Base-by-base conservation (phyloP, 2,797 vertebrate species). In the Onychomys arenicola region DNA sequence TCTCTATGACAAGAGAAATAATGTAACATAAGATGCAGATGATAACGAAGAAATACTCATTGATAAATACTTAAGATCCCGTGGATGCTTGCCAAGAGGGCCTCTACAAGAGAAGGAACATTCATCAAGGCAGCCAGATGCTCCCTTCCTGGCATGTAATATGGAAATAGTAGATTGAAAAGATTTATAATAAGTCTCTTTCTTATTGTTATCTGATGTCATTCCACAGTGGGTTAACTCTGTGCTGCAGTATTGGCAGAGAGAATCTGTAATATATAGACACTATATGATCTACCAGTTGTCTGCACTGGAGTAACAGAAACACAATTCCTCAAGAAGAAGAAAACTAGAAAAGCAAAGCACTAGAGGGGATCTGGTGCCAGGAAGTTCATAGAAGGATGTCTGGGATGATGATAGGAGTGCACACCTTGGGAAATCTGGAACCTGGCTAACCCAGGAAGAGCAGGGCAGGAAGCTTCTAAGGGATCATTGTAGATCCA, bases 241-340 rank as follows among this genome's bases (percentile, higher is more conserved):
- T 97, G 85, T 82, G 89, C 77, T 77, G 91, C 93, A 40, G 11
- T 76, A 98, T 96, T 97, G 61, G 95, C 75, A 32, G 16, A 63
- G 82, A 97, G 97, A 32, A 97, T 97, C 98, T 97, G 55, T 87
- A 97, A 96, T 76, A 97, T 90, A n/a, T 0, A 29, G 96, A 87
- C 94, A 96, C 80, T 93, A 96, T 92, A 84, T 78, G 97, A 90
- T 71, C 97, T 96, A 85, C 94, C 93, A 93, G 37, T 57, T 65
- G 80, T 91, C 94, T 96, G 95, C 82, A 63, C 0, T 73, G 78
- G 95, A 97, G 96, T 90, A 96, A 96, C 5, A 75, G 97, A 97
- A 97, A 97, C 93, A 97, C 96, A 97, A 97, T 97, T 98, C 97
- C 69, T 40, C 95, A 96, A 94, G 67, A 97, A 65, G 23, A 71